Base-by-base conservation (phyloP, 2,888 invertebrate species). In the Cistogaster globosa region DNA sequence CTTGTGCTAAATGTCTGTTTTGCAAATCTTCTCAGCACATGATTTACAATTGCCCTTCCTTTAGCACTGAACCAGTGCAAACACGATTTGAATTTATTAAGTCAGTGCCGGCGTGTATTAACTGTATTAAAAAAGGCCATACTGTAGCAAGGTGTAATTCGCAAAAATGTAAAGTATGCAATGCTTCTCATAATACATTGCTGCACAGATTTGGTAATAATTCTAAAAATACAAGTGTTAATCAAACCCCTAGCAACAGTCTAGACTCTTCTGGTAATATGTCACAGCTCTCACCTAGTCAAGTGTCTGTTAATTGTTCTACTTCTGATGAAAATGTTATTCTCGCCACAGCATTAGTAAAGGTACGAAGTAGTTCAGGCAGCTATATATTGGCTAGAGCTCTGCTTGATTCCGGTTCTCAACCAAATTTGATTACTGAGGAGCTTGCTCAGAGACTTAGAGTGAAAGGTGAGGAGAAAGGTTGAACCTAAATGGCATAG, bases 391-490 rank as follows among this genome's bases (percentile, higher is more conserved):
- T n/a, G n/a, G n/a, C n/a, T n/a, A 51, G 76, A 60, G 65, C 76
- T 2, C 18, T 77, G n/a, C 7, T 77, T 22, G 76, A 77, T 26
- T 77, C 60, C 38, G 60, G 53, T 69, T 78, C 75, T 55, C 65
- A 75, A 26, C 26, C 26, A 26, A 26, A 42, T 18, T 57, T 75
- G 12, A 65, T 63, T 14, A 57, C 55, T 8, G 57, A 65, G 26
- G 75, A 76, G 12, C 57, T 67, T 2, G 75, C 63, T 18, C 65
- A 76, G 14, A 42, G 3, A 7, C 32, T 57, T 0, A 26, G 20
- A n/a, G 6, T 65, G 1, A 65, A 51, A 42, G 2, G 36, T 32
- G 38, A 42, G 65, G 26, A 42, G 55, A 45, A 4, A 65, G 20
- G 51, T 9, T 65, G 8, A 58, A 45, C 32, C 38, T 76, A 8